Conservation (phyloP, 1,140 invertebrate species). For the Cherax quadricarinatus region DNA sequence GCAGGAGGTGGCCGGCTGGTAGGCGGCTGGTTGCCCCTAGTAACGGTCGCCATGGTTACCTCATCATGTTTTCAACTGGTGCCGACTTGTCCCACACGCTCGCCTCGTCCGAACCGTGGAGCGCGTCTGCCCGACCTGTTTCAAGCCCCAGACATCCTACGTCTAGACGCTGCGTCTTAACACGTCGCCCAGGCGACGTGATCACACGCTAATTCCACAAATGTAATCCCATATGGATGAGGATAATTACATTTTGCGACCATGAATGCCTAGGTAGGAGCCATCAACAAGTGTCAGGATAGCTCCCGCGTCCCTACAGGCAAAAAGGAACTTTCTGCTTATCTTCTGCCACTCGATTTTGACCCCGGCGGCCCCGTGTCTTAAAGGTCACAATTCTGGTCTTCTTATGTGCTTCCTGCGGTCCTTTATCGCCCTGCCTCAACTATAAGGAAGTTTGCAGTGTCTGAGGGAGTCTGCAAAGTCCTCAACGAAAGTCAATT, state of each 20-base stretch:
- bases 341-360: constrained; percentile 31
- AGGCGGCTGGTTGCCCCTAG: constrained; percentile 35
- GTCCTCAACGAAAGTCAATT: constrained; percentile 21
- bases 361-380: constrained; percentile 7
- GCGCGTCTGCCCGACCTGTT: background rate
- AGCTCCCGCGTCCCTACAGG: background rate
- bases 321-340: constrained; percentile 34
- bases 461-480: constrained; percentile 13
- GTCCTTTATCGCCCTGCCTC: background rate
- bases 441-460: constrained; percentile 2
- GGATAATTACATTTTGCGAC: constrained; percentile 1
- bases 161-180: background rate
- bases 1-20: background rate
- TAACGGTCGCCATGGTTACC: constrained; percentile 54
- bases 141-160: background rate
- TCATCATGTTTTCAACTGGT: constrained; percentile 59
- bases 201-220: background rate
- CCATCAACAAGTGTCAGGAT: constrained; percentile 52
- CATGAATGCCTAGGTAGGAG: constrained; percentile 1
- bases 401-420: background rate
- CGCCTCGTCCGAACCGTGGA: constrained; percentile 20
- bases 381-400: background rate
- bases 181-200: background rate
- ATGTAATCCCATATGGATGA: background rate
- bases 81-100: constrained; percentile 44